Evolutionary conservation across 2,888 invertebrate species (phyloP), one percentile per base, ranked within the genome.

Genomic region (Sialis fuliginosa): DNA sequence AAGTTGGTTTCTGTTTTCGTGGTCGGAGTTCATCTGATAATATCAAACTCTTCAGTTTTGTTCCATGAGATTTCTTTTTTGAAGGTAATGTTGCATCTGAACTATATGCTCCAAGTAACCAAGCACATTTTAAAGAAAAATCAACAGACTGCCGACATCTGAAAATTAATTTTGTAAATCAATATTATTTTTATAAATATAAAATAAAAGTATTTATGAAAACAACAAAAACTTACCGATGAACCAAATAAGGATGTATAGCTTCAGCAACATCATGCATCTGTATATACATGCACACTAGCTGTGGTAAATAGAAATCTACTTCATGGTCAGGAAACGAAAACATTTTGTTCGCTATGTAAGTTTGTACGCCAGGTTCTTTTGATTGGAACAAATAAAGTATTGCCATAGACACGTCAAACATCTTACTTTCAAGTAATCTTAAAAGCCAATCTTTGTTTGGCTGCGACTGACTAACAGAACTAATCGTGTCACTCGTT

Each of bases 381-480:
- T 97, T 96, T 39, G 96, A 93, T 65, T 93, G 93, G 67, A 93
- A 96, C 49, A 98, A 73, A 71, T 98, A 98, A 62, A 91, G 90
- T 61, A 98, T 89, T 52, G 97, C 97, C 77, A 97, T 95, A 55
- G 92, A 88, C 77, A 97, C 93, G 65, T 96, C 93, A 69, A 98
- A 93, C 58, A 95, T 78, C 69, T 91, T 92, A 57, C 96, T 95
- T 69, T 98, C 95, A 64, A 98, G 92, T 59, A 98, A 75, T 58
- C 98, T 72, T 55, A 93, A 72, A 50, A 90, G 69, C 65, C 79
- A 77, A 57, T 81, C 81, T 62, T 79, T 80, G 48, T 66, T 64
- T 13, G 65, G 62, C 6, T 40, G 33, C n/a, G 46, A 31, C 12
- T 22, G 52, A 53, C 43, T 54, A 55, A 43, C 34, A 10, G 34